Percentiles rank a stretch among this genome's conserved stretches.
Evolutionary conservation across 1,140 invertebrate genomes (phyloP).

Genomic region (Sminthurinus signatus): DNA sequence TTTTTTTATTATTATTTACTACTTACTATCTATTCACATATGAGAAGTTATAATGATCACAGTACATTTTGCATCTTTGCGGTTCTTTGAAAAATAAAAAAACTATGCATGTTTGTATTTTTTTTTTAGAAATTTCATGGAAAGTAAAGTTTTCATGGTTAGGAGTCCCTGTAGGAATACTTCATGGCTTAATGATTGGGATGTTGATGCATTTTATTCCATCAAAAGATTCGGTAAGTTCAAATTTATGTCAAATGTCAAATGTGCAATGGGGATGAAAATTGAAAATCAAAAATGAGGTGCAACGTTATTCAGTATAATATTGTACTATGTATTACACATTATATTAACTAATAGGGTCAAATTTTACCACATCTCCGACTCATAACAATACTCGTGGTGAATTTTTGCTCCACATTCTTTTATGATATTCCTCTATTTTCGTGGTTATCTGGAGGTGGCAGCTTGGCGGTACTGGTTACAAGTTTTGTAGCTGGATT

Average conservation of each 20-base stretch:
- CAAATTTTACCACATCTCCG: background rate
- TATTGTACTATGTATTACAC: no score
- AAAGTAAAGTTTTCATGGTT: no score
- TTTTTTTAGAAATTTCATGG: no score
- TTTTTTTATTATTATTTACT: background rate
- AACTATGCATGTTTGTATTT: no score
- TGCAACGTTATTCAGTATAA: no score
- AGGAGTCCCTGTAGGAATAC: no score
- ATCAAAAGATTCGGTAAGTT: slow-evolving; percentile 24
- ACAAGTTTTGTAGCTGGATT: slow-evolving; percentile 24
- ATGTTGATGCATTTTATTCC: slow-evolving; percentile 35
- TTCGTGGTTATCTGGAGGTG: slow-evolving; percentile 7
- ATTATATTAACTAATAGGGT: no score
- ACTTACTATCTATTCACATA: no score
- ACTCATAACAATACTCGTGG: background rate
- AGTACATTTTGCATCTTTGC: no score
- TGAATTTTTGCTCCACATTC: slow-evolving; percentile 8
- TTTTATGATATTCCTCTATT: slow-evolving; percentile 5
- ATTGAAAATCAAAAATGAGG: no score
- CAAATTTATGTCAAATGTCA: background rate
- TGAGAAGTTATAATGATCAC: no score
- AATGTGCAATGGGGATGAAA: background rate
- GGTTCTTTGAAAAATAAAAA: no score
- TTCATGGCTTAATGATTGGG: slow-evolving; percentile 26
- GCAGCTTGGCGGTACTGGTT: slow-evolving; percentile 5